A percentile compares a stretch with the other conserved stretches of the same genome.
phyloP scores from a whole-genome alignment of 2,888 invertebrate species.

The Eupithecia tripunctaria region DNA sequence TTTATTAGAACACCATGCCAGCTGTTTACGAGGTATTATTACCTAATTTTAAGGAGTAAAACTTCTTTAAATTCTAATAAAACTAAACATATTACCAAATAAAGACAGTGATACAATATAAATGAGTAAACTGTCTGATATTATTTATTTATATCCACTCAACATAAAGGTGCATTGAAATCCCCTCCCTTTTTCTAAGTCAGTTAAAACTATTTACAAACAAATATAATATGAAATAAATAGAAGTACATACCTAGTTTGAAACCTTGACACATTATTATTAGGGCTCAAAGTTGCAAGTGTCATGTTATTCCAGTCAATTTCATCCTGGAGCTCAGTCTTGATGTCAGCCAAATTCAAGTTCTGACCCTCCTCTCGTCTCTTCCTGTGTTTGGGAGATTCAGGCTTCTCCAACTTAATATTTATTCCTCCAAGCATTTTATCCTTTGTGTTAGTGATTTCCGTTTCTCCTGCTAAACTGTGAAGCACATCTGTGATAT shows the following conservation, averaged over 20 bases:
- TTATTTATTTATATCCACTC: neutral
- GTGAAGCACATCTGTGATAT: slow-evolving; percentile 61
- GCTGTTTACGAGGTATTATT: neutral
- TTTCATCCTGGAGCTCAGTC: slow-evolving; percentile 79
- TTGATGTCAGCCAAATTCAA: slow-evolving; percentile 75
- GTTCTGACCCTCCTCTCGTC: slow-evolving; percentile 58
- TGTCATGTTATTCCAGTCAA: slow-evolving; percentile 80
- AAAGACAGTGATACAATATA: neutral
- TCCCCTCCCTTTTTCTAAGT: neutral
- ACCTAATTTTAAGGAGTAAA: neutral
- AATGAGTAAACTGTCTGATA: neutral
- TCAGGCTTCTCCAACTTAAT: slow-evolving; percentile 70
- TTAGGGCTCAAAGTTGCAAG: slow-evolving; percentile 77
- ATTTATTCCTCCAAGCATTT: slow-evolving; percentile 77
- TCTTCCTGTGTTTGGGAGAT: slow-evolving; percentile 58
- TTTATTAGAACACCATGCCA: neutral
- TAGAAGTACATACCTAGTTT: slow-evolving; percentile 66
- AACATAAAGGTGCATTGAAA: neutral
- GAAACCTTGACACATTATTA: slow-evolving; percentile 67
- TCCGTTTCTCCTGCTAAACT: slow-evolving; percentile 57
- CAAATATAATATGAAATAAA: neutral
- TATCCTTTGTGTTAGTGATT: slow-evolving; percentile 63
- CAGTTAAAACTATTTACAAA: neutral
- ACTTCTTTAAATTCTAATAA: neutral
- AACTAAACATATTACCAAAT: neutral